These are phyloP conservation scores for Otus sunia DNA, from an alignment of 2,113 vertebrate genomes.

Conservation along the genomic window DNA sequence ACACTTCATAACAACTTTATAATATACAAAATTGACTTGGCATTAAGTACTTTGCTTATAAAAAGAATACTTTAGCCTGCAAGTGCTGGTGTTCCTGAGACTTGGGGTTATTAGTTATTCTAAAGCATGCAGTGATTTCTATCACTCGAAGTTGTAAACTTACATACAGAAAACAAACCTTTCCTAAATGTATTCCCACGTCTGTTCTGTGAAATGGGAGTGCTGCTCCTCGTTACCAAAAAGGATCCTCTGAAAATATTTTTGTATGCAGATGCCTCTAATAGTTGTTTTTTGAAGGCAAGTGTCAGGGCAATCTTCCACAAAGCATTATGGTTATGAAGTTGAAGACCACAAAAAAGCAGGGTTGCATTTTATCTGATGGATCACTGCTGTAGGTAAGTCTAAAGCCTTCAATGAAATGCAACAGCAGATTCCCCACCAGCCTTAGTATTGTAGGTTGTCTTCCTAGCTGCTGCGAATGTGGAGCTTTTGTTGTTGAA, in stretches of 20 bases:
- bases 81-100: not conserved
- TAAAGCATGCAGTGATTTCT: not conserved
- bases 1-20: not conserved
- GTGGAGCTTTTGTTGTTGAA: not conserved
- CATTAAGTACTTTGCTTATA: not conserved
- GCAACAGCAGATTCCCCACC: not conserved
- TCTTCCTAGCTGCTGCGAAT: not conserved
- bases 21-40: not conserved
- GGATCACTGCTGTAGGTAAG: not conserved
- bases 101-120: not conserved
- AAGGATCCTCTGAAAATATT: not conserved
- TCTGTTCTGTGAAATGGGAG: not conserved
- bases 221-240: not conserved
- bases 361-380: not conserved
- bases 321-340: not conserved
- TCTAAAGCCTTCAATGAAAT: not conserved
- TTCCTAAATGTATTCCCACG: accelerated
- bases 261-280: not conserved
- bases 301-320: not conserved
- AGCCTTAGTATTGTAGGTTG: not conserved
- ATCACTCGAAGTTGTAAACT: not conserved
- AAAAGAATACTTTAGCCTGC: not conserved
- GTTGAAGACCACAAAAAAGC: not conserved
- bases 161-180: accelerated
- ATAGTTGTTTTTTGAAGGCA: not conserved